Evolutionary conservation across 1,140 invertebrate species (phyloP).

Genomic region (Drosophila sturtevanti): DNA sequence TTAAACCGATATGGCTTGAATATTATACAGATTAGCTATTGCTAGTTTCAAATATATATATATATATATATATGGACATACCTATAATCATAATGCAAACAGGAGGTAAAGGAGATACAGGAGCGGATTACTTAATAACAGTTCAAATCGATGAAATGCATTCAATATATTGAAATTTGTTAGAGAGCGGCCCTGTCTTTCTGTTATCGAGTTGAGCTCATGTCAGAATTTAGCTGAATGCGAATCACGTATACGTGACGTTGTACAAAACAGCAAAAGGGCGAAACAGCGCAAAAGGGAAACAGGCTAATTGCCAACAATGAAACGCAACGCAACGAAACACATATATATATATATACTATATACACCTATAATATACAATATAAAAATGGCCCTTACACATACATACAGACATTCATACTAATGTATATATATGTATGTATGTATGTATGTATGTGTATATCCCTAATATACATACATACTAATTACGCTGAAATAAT

Average conservation of each 20-base stretch:
- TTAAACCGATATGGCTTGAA: no score
- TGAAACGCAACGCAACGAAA: conserved; percentile 36
- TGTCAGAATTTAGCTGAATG: neutral
- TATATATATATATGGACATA: no score
- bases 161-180: neutral
- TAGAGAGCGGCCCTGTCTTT: neutral
- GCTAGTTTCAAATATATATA: no score
- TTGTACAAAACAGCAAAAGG: conserved; percentile 32
- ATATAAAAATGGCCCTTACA: conserved; percentile 10
- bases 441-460: neutral
- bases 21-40: no score
- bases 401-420: conserved; percentile 6
- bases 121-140: neutral
- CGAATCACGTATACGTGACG: conserved; percentile 68
- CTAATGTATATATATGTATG: neutral
- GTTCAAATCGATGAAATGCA: neutral
- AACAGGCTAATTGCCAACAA: conserved; percentile 47
- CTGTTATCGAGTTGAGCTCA: no score
- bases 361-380: no score
- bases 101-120: neutral
- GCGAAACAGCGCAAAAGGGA: conserved; percentile 14
- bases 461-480: neutral
- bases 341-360: no score
- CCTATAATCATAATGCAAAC: neutral
- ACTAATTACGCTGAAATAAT: conserved; percentile 52